Evolutionary conservation across 1,140 invertebrate genomes (phyloP).

Genomic region (Zophobas atratus): DNA sequence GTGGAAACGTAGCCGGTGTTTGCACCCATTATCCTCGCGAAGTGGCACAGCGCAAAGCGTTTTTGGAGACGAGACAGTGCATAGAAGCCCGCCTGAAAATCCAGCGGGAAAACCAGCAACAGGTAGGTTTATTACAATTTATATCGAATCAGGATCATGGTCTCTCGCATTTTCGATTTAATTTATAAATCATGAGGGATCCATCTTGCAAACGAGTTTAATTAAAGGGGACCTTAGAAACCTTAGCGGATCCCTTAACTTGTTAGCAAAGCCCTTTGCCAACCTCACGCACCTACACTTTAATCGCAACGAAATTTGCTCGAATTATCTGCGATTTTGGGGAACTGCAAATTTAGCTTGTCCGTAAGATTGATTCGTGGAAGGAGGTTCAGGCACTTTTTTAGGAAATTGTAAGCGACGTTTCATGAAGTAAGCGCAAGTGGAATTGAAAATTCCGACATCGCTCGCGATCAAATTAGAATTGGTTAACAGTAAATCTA

Average conservation of each 20-base stretch:
- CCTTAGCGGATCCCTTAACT: slow-evolving; percentile 12
- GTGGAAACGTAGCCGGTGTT: slow-evolving; percentile 89
- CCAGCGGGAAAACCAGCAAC: slow-evolving; percentile 95
- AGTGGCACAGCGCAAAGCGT: slow-evolving; percentile 91
- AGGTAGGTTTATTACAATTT: slow-evolving; percentile 76
- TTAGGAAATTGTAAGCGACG: not conserved
- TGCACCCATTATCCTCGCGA: slow-evolving; percentile 95
- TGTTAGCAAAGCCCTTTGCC: slow-evolving; percentile 11
- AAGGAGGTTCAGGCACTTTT: not conserved
- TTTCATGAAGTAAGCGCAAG: not conserved
- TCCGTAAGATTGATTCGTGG: not conserved
- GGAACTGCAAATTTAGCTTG: not conserved
- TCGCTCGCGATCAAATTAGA: slow-evolving; percentile 6
- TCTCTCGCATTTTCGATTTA: slow-evolving; percentile 16
- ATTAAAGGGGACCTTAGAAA: slow-evolving; percentile 28
- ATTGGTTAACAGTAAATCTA: slow-evolving; percentile 24
- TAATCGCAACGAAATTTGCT: slow-evolving; percentile 1
- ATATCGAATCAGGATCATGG: slow-evolving; percentile 10
- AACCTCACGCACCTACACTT: not conserved
- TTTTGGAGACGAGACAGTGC: slow-evolving; percentile 94
- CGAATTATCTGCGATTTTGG: not conserved
- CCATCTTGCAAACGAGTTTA: slow-evolving; percentile 5
- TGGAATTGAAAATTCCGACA: slow-evolving; percentile 11
- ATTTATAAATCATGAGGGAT: slow-evolving; percentile 35
- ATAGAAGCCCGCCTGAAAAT: slow-evolving; percentile 93